Base-by-base conservation (phyloP, 1,140 invertebrate species). In the Cydia strobilella region DNA sequence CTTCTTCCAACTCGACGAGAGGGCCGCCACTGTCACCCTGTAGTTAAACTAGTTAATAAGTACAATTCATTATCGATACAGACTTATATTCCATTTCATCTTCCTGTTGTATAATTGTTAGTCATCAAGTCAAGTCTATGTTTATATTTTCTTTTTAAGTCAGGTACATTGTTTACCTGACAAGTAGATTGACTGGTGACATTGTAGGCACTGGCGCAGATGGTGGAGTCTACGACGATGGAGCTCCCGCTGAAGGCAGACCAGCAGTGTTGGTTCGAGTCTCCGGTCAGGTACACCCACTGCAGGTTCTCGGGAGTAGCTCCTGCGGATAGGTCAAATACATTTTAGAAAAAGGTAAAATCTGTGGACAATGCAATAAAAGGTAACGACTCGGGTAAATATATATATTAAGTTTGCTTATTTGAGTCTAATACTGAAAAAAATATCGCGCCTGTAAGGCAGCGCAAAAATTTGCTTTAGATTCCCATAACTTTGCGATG, bases 11-110 rank as follows among this genome's bases (percentile, higher is more conserved):
- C 3, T 88, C 73, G 0, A 92, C 85, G 74, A 95, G 81, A 6
- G 93, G 91, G 72, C 94, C 94, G 76, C 94, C 94, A 77, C 93
- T 94, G 83, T 95, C 94, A 72, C 94, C 94, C 91, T 93, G 79
- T n/a, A 3, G 48, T 18, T 7, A 18, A 54, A 92, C 78, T n/a
- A 3, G 48, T 18, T 7, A 18, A 54, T 18, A 18, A 9, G n/a
- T 13, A 54, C 5, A n/a, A n/a, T 18, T 63, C 2, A 9, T 18
- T 13, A 31, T 31, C 5, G 31, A 31, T 31, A 31, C 27, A 31
- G 27, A 31, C 27, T 31, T 31, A 31, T 31, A 31, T 4, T 31
- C 2, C 27, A 31, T 31, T 4, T 31, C 27, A 31, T 31, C 27
- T 31, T 31, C 27, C 4, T 31, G 2, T n/a, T n/a, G 5, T 18